phyloP scores from a whole-genome alignment of 2,113 vertebrate species.

The Actenoides hombroni region DNA sequence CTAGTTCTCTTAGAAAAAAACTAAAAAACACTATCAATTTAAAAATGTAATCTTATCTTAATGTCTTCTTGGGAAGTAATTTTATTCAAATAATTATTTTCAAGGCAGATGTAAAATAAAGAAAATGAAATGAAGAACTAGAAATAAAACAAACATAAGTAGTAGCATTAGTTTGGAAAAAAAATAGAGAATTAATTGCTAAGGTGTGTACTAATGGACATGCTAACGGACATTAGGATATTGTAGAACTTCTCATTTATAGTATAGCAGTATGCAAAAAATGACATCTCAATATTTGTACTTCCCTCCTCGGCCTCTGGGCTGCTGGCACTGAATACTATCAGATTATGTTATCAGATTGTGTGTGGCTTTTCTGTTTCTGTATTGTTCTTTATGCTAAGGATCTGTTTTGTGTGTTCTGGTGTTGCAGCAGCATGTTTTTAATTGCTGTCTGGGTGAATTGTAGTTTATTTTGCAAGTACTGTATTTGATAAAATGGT shows the following conservation, averaged over 20 bases:
- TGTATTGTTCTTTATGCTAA: background rate
- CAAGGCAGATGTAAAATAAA: background rate
- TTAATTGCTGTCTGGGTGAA: background rate
- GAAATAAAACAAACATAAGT: background rate
- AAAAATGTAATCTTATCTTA: background rate
- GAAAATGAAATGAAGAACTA: background rate
- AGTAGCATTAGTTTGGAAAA: background rate
- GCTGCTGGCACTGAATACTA: background rate
- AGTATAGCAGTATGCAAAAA: background rate
- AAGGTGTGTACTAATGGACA: background rate
- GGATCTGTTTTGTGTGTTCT: background rate
- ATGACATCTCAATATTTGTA: background rate
- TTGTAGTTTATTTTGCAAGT: background rate
- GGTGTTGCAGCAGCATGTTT: background rate
- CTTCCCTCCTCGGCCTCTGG: background rate
- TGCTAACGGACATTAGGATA: background rate
- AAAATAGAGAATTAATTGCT: background rate
- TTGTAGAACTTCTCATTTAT: background rate
- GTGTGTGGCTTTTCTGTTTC: background rate
- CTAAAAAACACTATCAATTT: background rate
- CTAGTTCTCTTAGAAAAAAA: background rate
- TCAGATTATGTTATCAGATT: background rate
- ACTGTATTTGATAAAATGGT: background rate
- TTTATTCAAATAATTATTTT: background rate
- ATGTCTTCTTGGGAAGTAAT: background rate